A percentile compares a stretch with the other conserved stretches of the same genome.
phyloP scores from a whole-genome alignment of 35 echinoderm and acorn worm genomes.

The Hemicentrotus pulcherrimus region DNA sequence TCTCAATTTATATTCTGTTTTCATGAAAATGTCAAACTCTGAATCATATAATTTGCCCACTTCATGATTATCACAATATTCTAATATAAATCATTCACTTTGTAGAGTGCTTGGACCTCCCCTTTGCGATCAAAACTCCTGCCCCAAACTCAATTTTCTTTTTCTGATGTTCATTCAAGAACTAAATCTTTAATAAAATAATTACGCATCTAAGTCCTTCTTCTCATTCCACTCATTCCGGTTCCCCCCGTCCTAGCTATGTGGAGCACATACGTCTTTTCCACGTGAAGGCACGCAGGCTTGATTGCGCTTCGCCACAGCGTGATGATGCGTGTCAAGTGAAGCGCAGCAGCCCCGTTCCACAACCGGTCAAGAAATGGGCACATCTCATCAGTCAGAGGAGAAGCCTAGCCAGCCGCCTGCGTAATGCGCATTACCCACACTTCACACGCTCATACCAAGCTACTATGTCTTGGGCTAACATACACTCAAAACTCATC shows the following conservation, averaged over 20 bases:
- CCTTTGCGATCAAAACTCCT: background rate
- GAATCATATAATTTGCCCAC: no score
- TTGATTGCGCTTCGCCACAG: constrained; percentile 17
- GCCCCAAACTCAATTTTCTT: background rate
- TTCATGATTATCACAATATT: no score
- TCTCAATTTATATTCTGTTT: no score
- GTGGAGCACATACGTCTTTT: background rate
- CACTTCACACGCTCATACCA: constrained; percentile 36
- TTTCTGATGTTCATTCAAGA: background rate
- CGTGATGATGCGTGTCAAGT: constrained; percentile 42
- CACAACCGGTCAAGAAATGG: constrained; percentile 42
- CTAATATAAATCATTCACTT: no score
- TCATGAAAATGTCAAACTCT: no score
- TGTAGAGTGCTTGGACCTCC: background rate
- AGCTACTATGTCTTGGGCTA: background rate
- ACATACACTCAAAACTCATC: background rate
- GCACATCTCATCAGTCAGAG: constrained; percentile 39
- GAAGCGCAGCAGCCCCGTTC: constrained; percentile 33
- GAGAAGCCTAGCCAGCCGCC: background rate
- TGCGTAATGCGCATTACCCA: constrained; percentile 33
- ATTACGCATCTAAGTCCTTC: background rate
- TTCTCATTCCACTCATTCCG: background rate
- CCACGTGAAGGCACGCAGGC: background rate
- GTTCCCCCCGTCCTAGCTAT: background rate
- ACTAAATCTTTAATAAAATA: background rate